These are phyloP conservation scores for Suillia variegata DNA, from an alignment of 2,888 invertebrate species.

Conservation along the genomic window DNA sequence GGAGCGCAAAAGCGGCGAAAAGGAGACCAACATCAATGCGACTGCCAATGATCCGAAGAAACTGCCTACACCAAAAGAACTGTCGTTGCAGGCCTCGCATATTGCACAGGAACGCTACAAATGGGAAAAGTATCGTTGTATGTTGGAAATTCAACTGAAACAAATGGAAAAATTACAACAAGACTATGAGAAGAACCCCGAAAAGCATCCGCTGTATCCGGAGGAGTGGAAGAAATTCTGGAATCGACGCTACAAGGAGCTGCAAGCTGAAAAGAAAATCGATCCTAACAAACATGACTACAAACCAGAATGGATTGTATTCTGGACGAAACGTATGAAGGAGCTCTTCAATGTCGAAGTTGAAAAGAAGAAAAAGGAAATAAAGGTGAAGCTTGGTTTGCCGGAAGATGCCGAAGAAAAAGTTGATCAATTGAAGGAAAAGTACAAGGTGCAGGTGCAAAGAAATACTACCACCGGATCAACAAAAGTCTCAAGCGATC, in stretches of 20 bases:
- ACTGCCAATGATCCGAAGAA: conserved; percentile 36
- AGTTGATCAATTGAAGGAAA: conserved; percentile 55
- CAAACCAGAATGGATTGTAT: conserved; percentile 87
- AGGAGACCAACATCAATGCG: too few species aligned
- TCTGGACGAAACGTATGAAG: conserved; percentile 82
- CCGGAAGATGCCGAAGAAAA: conserved; percentile 61
- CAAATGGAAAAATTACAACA: conserved; percentile 70
- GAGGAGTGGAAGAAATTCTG: conserved; percentile 92
- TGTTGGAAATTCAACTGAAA: conserved; percentile 55
- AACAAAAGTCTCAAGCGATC: conserved; percentile 11
- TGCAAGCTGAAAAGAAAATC: conserved; percentile 67
- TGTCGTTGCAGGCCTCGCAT: conserved; percentile 55
- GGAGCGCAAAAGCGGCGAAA: conserved; percentile 13
- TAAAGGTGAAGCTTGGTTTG: conserved; percentile 68
- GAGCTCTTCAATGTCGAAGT: conserved; percentile 76
- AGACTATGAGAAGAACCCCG: conserved; percentile 82
- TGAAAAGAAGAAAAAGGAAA: conserved; percentile 69
- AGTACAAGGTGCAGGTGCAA: conserved; percentile 50
- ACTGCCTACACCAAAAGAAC: conserved; percentile 57
- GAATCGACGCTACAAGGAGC: conserved; percentile 81
- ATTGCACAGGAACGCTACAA: conserved; percentile 63
- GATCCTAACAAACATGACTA: conserved; percentile 83
- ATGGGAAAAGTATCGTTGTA: conserved; percentile 64
- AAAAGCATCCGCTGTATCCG: conserved; percentile 85
- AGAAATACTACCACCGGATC: neutral